Conservation (phyloP, 1,140 invertebrate genomes). For the Drosophila erecta region DNA sequence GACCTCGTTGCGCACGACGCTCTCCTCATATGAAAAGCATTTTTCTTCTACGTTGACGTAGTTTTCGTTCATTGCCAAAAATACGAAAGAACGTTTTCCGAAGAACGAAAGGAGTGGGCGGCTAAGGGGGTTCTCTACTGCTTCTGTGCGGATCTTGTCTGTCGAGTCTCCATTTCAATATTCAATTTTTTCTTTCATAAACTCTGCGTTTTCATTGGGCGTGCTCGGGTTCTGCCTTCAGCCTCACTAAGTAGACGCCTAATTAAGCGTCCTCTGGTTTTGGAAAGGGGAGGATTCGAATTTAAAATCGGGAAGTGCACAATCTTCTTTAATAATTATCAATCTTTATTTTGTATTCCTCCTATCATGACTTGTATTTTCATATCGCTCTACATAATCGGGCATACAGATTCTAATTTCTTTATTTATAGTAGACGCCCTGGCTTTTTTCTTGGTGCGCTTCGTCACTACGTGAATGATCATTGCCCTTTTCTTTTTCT, state of each 20-base stretch:
- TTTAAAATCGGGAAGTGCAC: not conserved
- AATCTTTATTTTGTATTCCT: too few relatives aligned
- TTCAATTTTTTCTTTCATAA: slow-evolving; percentile 79
- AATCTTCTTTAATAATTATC: not conserved
- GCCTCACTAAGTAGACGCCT: slow-evolving; percentile 64
- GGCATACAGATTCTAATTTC: too few relatives aligned
- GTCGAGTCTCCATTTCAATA: slow-evolving; percentile 80
- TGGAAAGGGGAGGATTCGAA: slow-evolving; percentile 8
- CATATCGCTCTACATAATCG: too few relatives aligned
- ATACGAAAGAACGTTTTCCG: slow-evolving; percentile 45
- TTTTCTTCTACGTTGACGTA: slow-evolving; percentile 72
- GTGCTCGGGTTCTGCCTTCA: slow-evolving; percentile 18
- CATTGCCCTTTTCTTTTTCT: not conserved
- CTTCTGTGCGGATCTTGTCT: slow-evolving; percentile 46
- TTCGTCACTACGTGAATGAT: too few relatives aligned
- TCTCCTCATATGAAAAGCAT: slow-evolving; percentile 68
- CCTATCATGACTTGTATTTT: too few relatives aligned
- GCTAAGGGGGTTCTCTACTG: slow-evolving; percentile 12
- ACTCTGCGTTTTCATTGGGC: slow-evolving; percentile 65
- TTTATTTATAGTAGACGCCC: too few relatives aligned
- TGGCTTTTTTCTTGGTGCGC: too few relatives aligned
- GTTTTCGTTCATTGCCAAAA: slow-evolving; percentile 83
- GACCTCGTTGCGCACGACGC: slow-evolving; percentile 76
- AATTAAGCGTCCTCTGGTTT: slow-evolving; percentile 60
- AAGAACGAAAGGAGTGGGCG: slow-evolving; percentile 19